Evolutionary conservation across 2,113 vertebrate genomes (phyloP).

Genomic region (Sus scrofa): DNA sequence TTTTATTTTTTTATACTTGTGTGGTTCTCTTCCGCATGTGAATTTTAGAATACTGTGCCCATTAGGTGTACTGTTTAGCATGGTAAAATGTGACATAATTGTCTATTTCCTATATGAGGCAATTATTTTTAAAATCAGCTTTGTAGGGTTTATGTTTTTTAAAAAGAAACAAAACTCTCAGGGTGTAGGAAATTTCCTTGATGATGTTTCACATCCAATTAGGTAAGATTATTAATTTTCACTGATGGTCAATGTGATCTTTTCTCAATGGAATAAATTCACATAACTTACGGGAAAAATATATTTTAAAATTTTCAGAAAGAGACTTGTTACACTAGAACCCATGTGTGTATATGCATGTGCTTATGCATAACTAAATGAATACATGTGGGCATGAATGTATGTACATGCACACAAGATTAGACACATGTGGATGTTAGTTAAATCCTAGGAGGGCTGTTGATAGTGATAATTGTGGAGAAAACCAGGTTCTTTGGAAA

Average conservation of each 20-base stretch:
- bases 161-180: constrained; percentile 59
- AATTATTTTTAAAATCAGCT: constrained; percentile 39
- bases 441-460: not conserved
- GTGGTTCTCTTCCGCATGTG: constrained; percentile 63
- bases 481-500: not conserved
- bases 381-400: not conserved
- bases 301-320: not conserved
- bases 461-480: not conserved
- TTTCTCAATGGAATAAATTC: constrained; percentile 11
- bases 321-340: not conserved
- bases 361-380: not conserved
- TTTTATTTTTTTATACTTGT: constrained; percentile 76
- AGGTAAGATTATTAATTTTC: constrained; percentile 5
- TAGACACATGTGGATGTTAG: not conserved
- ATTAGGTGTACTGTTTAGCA: constrained; percentile 59
- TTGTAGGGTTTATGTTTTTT: constrained; percentile 40
- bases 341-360: not conserved
- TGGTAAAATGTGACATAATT: constrained; percentile 38
- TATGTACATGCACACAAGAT: not conserved
- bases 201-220: constrained; percentile 31
- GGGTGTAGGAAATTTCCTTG: constrained; percentile 8
- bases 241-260: not conserved
- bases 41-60: constrained; percentile 56
- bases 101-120: constrained; percentile 60
- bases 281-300: not conserved